Evolutionary conservation across 2,113 vertebrate species (phyloP).

Genomic region (Pipa parva): DNA sequence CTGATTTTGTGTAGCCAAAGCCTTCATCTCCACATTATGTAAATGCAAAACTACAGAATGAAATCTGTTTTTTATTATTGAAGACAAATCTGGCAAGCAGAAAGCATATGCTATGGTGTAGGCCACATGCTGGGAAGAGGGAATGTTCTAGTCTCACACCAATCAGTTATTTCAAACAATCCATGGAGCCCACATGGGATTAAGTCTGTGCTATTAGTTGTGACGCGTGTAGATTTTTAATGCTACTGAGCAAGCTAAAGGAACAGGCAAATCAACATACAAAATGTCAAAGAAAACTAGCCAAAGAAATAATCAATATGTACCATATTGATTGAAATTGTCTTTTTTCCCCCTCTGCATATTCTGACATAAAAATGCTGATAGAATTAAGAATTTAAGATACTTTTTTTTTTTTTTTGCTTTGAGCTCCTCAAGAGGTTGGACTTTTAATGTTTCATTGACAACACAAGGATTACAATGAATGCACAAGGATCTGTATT

Average conservation of each 20-base stretch:
- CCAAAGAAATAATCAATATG: constrained; percentile 46
- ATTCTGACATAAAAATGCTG: constrained; percentile 39
- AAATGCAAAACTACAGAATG: constrained; percentile 58
- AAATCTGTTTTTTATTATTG: constrained; percentile 62
- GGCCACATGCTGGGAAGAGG: constrained; percentile 52
- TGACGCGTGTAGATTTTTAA: constrained; percentile 53
- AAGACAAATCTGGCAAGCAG: constrained; percentile 61
- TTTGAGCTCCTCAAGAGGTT: constrained; percentile 28
- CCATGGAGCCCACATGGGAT: constrained; percentile 46
- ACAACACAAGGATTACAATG: constrained; percentile 46
- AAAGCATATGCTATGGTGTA: constrained; percentile 54
- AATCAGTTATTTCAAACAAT: constrained; percentile 60
- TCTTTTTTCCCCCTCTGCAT: constrained; percentile 8
- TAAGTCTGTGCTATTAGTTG: constrained; percentile 52
- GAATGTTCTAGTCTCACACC: constrained; percentile 53
- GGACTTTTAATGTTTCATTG: constrained; percentile 51
- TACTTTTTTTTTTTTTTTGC: neutral
- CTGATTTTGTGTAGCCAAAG: neutral
- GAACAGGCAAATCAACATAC: constrained; percentile 51
- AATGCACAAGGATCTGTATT: constrained; percentile 38
- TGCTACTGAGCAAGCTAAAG: constrained; percentile 50
- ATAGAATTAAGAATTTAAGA: neutral
- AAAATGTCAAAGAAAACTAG: constrained; percentile 49
- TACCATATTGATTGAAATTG: constrained; percentile 48
- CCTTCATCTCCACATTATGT: neutral